Evolutionary conservation across 2,797 vertebrate species (phyloP), one percentile per base, ranked within the genome.

Genomic region (Phoebastria nigripes): DNA sequence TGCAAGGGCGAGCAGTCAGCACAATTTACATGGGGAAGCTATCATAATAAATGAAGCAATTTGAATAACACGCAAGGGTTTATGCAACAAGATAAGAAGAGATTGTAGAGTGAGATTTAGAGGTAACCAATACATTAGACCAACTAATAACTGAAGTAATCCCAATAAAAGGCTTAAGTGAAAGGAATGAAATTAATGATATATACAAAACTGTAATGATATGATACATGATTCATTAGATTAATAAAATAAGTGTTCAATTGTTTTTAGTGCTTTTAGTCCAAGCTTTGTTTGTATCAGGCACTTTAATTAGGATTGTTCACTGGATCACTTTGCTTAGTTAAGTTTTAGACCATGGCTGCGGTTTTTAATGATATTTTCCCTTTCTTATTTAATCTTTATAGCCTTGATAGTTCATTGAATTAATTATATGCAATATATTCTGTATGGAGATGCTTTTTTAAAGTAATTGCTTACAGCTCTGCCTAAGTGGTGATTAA

Each of bases 21-120:
- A 99, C 99, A 99, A 99, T 99, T 99, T 99, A 99, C 99, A 99
- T 99, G 99, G 99, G 99, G 99, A 99, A 99, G 99, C 99, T 99
- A 99, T 99, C 99, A 99, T 99, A 99, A 99, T 99, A 99, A 99
- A 99, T 99, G 99, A 99, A 99, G 99, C 99, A 99, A 99, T 99
- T 99, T 99, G 99, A 99, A 99, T 99, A 99, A 99, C 99, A 99
- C 98, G 99, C 99, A 99, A 99, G 99, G 99, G 99, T 98, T 99
- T 99, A 99, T 99, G 99, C 99, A 98, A 99, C 99, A 98, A 99
- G 99, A 99, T 99, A 99, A 99, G 99, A 99, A 98, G 99, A 99
- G 99, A 99, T 99, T 99, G 99, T 98, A 98, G 98, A 98, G 98
- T 96, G 98, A 99, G 99, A 99, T 99, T 98, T 99, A 98, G 98